Evolutionary conservation across 2,113 vertebrate species (phyloP).

Genomic region (Pterophyllum scalare): DNA sequence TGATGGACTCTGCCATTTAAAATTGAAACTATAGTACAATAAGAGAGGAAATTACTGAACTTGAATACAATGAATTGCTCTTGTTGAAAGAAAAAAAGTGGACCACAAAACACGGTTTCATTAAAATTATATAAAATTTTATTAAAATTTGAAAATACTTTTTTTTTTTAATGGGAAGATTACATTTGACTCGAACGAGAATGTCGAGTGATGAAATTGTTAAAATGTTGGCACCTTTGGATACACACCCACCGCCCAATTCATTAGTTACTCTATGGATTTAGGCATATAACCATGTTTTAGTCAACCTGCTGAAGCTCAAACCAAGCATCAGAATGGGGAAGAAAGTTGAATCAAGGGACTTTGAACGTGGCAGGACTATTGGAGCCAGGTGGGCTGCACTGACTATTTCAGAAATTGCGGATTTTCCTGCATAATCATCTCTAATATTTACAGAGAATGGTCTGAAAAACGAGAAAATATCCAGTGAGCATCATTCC

Average conservation of each 20-base stretch:
- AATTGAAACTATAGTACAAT: neutral
- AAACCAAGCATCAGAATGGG: neutral
- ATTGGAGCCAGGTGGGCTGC: no score
- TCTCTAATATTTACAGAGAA: no score
- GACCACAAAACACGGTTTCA: neutral
- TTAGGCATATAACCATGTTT: no score
- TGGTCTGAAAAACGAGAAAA: no score
- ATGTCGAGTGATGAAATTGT: neutral
- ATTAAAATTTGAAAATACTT: neutral
- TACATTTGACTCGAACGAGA: neutral
- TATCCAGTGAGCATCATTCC: no score
- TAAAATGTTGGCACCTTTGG: neutral
- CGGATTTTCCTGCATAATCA: no score
- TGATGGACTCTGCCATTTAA: neutral
- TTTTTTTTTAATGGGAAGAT: neutral
- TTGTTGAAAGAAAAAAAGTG: fast-evolving
- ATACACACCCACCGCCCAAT: no score
- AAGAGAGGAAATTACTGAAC: neutral
- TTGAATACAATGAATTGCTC: neutral
- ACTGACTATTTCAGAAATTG: no score
- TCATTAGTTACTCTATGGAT: no score
- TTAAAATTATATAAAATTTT: neutral
- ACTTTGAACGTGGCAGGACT: no score
- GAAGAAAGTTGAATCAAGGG: no score
- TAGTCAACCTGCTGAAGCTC: no score